Percentiles rank a stretch among this genome's conserved stretches.
Conservation (phyloP, 2,888 invertebrate species). For the Pyrgus malvae region DNA sequence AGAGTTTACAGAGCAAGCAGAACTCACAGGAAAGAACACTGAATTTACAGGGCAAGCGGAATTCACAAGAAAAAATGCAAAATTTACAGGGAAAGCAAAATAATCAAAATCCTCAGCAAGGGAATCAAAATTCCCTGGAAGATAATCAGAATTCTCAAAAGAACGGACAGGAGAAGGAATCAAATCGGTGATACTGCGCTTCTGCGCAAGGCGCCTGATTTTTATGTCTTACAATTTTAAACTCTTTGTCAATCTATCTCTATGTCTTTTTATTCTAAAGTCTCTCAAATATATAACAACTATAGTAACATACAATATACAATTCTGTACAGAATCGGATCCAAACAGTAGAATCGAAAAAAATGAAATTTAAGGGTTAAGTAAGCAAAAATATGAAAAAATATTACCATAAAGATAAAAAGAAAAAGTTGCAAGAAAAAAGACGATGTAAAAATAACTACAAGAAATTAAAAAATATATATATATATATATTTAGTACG, state of each 20-base stretch:
- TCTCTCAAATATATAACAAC: background rate
- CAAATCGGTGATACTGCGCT: conserved; percentile 38
- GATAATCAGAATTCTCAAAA: conserved; percentile 1
- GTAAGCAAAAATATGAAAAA: no score
- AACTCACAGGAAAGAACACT: conserved; percentile 7
- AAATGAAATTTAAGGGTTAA: no score
- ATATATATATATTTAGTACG: no score
- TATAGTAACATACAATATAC: no score
- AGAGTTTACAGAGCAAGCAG: conserved; percentile 36
- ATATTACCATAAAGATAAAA: no score
- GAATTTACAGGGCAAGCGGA: background rate
- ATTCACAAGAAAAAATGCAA: conserved; percentile 9
- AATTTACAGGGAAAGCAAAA: background rate
- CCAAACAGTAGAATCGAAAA: no score
- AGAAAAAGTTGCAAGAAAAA: no score
- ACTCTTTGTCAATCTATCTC: conserved; percentile 13
- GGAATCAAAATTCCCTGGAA: background rate
- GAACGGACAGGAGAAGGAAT: conserved; percentile 16
- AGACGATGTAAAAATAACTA: no score
- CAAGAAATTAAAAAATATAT: no score
- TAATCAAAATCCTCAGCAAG: background rate
- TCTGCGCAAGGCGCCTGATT: conserved; percentile 35
- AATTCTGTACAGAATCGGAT: no score
- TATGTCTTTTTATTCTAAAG: background rate
- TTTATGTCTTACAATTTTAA: conserved; percentile 18